Base-by-base conservation (phyloP, 2,113 vertebrate genomes). In the Pelvicachromis taeniatus region DNA sequence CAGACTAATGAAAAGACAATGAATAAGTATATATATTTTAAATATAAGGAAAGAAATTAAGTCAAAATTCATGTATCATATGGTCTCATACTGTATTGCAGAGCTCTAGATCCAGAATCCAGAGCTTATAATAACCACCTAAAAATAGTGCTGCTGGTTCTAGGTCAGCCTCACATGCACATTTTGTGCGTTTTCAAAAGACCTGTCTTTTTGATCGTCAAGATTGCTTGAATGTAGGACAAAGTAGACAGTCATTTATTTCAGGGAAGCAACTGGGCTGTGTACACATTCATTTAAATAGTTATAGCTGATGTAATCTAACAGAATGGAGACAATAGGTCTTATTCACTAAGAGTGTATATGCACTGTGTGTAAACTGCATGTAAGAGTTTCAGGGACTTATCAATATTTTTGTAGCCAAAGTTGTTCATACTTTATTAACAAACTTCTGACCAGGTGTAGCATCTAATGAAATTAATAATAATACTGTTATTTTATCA, bases 121-220 rank as follows among this genome's bases (percentile, higher is more conserved):
- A 87, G 38, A 70, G 91, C 90, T 90, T 92, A 90, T 93, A 87
- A 92, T 94, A 94, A 85, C 75, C 35, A 53, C 68, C 93, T 95
- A 95, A 93, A 90, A 95, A 95, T 96, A 95, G 95, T 82, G 45
- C 86, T 50, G 84, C 79, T 87, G 75, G 58, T 96, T 96, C 93
- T 96, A 65, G 95, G 95, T 95, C 95, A 95, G 40, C 26, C 82
- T 91, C 90, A 90, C 65, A 50, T 79, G 78, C 80, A 89, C 82
- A 81, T 90, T 92, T 92, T 87, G 61, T 84, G 65, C 54, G 90
- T 91, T 91, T 88, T 55, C 35, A 81, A 85, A 85, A 63, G 80
- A 84, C 78, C 84, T 48, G 82, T 91, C 77, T 91, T 31, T 52
- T 68, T 75, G 56, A 91, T 83, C 63, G 23, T 87, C 75, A 73